Conservation (phyloP, 1,140 invertebrate genomes). For the Frieseomelitta varia region DNA sequence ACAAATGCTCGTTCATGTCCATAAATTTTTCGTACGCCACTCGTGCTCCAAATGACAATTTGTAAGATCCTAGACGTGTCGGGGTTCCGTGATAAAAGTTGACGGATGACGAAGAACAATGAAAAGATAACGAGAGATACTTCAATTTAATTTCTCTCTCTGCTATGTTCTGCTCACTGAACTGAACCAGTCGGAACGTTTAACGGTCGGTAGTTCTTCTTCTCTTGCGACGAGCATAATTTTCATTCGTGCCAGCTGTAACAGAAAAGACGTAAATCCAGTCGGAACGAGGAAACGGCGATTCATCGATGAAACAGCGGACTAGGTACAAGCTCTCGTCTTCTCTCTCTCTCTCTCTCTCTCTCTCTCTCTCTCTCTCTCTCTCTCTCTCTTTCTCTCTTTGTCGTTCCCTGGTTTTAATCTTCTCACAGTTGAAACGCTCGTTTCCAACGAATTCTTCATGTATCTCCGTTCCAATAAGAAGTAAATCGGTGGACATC, state of each 20-base stretch:
- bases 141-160: neutral
- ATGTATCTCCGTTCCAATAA: conserved; percentile 49
- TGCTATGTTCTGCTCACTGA: neutral
- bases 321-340: conserved; percentile 52
- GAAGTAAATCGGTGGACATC: conserved; percentile 55
- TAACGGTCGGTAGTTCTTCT: neutral
- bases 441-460: conserved; percentile 56
- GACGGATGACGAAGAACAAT: neutral
- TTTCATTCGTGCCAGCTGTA: conserved; percentile 29
- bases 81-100: neutral
- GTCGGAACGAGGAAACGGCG: conserved; percentile 53
- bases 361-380: neutral
- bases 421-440: conserved; percentile 37
- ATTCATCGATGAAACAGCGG: conserved; percentile 35
- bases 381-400: neutral
- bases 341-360: neutral
- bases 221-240: neutral
- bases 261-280: conserved; percentile 52
- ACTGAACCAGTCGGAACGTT: neutral
- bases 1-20: no score
- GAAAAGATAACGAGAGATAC: neutral
- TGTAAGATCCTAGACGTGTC: neutral
- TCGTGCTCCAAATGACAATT: neutral
- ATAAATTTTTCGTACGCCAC: neutral
- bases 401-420: conserved; percentile 38